phyloP scores from a whole-genome alignment of 2,888 invertebrate genomes.

The Melanostoma scalare region DNA sequence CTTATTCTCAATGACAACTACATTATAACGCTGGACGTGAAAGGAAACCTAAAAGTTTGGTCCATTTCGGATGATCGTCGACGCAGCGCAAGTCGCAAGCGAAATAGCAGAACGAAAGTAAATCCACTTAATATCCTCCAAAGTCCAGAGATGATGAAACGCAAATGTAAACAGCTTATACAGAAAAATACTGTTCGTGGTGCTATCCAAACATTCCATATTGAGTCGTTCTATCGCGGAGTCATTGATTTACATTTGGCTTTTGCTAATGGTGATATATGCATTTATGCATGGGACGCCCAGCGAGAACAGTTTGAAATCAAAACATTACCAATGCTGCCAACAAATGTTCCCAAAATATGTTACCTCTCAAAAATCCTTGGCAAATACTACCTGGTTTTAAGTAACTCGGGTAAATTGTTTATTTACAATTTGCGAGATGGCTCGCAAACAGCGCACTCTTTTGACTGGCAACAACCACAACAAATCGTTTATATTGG shows the following conservation, averaged over 20 bases:
- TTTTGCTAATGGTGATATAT: conserved; percentile 77
- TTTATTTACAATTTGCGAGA: conserved; percentile 76
- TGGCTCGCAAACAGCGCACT: conserved; percentile 72
- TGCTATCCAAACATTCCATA: conserved; percentile 73
- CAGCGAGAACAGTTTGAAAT: conserved; percentile 74
- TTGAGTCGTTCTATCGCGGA: conserved; percentile 56
- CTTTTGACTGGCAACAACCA: conserved; percentile 75
- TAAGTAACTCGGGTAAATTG: conserved; percentile 75
- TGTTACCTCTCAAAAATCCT: conserved; percentile 77
- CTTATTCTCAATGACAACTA: conserved; percentile 77
- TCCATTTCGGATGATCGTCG: conserved; percentile 76
- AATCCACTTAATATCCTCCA: conserved; percentile 70
- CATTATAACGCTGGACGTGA: conserved; percentile 78
- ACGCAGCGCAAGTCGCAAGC: conserved; percentile 73
- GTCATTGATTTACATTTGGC: conserved; percentile 76
- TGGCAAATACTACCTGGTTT: conserved; percentile 77
- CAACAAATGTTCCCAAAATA: conserved; percentile 73
- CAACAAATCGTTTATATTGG: conserved; percentile 68
- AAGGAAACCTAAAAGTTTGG: conserved; percentile 80
- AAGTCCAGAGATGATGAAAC: conserved; percentile 44
- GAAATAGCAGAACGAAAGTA: conserved; percentile 73
- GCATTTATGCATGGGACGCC: conserved; percentile 77
- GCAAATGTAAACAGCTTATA: conserved; percentile 73
- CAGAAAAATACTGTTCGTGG: conserved; percentile 47
- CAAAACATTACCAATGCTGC: conserved; percentile 72